These are phyloP conservation scores for Calypte anna DNA, from an alignment of 2,113 vertebrate genomes.

Conservation along the genomic window DNA sequence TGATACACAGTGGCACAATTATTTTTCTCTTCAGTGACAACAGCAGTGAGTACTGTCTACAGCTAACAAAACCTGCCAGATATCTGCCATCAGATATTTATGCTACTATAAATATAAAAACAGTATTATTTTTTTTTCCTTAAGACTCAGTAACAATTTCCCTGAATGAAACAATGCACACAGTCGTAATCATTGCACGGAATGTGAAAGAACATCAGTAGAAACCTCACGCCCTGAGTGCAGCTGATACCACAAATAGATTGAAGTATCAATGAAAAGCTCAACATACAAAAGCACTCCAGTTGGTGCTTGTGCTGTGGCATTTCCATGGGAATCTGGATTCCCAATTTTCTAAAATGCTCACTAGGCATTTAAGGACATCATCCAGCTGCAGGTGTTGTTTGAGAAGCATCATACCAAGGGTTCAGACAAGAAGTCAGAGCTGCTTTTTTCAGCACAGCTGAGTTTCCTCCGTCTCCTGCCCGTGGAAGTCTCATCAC, in stretches of 20 bases:
- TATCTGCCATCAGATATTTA: neutral
- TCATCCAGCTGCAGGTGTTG: neutral
- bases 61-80: neutral
- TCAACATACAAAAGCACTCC: neutral
- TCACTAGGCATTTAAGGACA: neutral
- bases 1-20: neutral
- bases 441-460: neutral
- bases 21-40: neutral
- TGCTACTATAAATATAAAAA: neutral
- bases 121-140: neutral
- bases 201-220: neutral
- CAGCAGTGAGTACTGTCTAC: neutral
- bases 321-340: neutral
- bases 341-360: neutral
- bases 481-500: neutral
- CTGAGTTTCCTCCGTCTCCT: neutral
- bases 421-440: neutral
- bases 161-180: neutral
- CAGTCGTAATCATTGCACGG: neutral
- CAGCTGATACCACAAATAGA: neutral
- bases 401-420: neutral
- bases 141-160: neutral
- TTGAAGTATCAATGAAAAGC: neutral
- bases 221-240: neutral
- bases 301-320: neutral